A percentile compares a stretch with the other conserved stretches of the same genome.
These are phyloP conservation scores for Trinectes maculatus DNA, from an alignment of 2,113 vertebrate genomes.

Conservation along the genomic window DNA sequence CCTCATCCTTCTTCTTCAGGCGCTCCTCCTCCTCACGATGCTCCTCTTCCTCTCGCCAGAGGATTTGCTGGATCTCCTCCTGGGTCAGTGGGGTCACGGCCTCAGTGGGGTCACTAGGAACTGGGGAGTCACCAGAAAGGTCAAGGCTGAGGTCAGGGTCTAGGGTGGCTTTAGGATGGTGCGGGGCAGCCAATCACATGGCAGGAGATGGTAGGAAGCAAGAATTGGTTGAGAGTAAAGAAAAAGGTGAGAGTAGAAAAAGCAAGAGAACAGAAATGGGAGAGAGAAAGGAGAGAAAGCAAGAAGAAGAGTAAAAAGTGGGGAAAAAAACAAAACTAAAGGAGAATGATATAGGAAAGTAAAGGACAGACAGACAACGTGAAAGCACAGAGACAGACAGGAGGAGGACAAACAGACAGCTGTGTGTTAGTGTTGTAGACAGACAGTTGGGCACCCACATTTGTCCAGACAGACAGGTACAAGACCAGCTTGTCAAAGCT, in stretches of 20 bases:
- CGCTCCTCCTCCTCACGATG: slow-evolving; percentile 66
- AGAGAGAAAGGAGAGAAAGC: slow-evolving; percentile 3
- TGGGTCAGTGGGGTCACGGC: slow-evolving; percentile 37
- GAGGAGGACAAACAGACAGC: slow-evolving; percentile 35
- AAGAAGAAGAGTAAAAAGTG: slow-evolving; percentile 14
- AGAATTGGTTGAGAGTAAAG: slow-evolving; percentile 12
- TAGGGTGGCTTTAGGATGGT: slow-evolving; percentile 33
- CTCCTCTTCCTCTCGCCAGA: slow-evolving; percentile 70
- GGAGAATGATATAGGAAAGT: slow-evolving; percentile 23
- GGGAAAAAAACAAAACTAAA: slow-evolving; percentile 18
- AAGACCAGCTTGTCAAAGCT: slow-evolving; percentile 42
- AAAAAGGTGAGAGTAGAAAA: background rate
- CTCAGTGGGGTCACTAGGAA: slow-evolving; percentile 72
- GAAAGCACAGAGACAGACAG: slow-evolving; percentile 24
- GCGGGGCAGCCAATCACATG: slow-evolving; percentile 45
- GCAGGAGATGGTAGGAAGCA: slow-evolving; percentile 11
- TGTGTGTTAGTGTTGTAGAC: slow-evolving; percentile 56
- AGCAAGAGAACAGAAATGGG: slow-evolving; percentile 14
- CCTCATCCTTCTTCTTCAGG: slow-evolving; percentile 65
- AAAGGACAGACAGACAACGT: slow-evolving; percentile 23
- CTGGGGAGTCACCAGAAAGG: slow-evolving; percentile 89
- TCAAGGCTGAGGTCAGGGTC: slow-evolving; percentile 82
- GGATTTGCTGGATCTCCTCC: slow-evolving; percentile 65
- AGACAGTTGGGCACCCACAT: slow-evolving; percentile 10
- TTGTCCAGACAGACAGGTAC: slow-evolving; percentile 14